Evolutionary conservation across 2,888 invertebrate genomes (phyloP).

Genomic region (Sarcophaga caerulescens): DNA sequence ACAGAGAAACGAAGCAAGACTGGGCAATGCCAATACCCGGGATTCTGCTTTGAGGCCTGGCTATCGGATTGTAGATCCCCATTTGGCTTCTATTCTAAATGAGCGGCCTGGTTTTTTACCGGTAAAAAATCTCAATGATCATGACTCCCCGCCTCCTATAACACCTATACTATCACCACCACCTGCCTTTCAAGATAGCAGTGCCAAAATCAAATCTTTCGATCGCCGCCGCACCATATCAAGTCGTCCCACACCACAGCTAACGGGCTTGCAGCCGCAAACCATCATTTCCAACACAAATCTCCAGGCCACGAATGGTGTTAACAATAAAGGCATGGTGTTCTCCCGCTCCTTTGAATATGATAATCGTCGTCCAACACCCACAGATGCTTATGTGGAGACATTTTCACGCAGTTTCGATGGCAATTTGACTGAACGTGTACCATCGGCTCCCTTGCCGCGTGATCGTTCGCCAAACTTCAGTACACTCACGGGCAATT

Average conservation of each 20-base stretch:
- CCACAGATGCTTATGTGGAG: constrained; percentile 78
- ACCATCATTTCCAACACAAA: constrained; percentile 76
- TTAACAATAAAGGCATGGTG: constrained; percentile 78
- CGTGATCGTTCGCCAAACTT: constrained; percentile 79
- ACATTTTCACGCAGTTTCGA: constrained; percentile 81
- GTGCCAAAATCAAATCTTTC: constrained; percentile 73
- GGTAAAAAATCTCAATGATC: constrained; percentile 77
- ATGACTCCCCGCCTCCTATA: constrained; percentile 84
- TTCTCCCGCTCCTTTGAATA: constrained; percentile 81
- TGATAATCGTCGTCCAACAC: constrained; percentile 77
- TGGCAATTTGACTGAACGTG: constrained; percentile 78
- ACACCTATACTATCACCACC: constrained; percentile 88
- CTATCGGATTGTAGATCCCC: constrained; percentile 79
- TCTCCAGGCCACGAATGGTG: constrained; percentile 69
- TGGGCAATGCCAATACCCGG: constrained; percentile 69
- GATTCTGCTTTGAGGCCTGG: constrained; percentile 77
- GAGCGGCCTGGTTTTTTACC: constrained; percentile 81
- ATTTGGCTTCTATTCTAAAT: constrained; percentile 79
- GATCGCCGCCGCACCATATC: constrained; percentile 72
- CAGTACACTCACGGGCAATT: constrained; percentile 80
- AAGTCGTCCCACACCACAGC: constrained; percentile 68
- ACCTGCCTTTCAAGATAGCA: constrained; percentile 86
- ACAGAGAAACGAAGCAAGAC: constrained; percentile 78
- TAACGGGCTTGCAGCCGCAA: constrained; percentile 58
- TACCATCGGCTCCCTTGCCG: constrained; percentile 69